phyloP scores from a whole-genome alignment of 2,797 vertebrate genomes.

The Hypotaenidia okinawae region DNA sequence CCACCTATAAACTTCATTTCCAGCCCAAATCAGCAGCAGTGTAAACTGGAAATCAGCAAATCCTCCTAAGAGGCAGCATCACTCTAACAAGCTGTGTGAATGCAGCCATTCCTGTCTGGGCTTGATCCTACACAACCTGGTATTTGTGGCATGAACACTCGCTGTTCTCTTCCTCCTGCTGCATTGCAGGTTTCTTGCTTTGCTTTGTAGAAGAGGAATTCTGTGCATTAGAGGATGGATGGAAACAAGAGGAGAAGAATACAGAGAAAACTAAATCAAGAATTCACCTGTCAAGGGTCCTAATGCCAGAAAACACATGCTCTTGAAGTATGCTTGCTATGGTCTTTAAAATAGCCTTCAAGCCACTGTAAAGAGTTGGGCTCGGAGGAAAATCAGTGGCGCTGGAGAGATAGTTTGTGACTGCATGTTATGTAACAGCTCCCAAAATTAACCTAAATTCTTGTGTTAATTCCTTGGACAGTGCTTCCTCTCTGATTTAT shows the following conservation, averaged over 20 bases:
- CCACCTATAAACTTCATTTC: not conserved
- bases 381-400: constrained; percentile 33
- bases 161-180: not conserved
- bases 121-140: not conserved
- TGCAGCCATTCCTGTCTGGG: not conserved
- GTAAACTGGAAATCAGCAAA: not conserved
- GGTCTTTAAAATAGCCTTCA: constrained; percentile 63
- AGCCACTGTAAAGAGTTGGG: constrained; percentile 49
- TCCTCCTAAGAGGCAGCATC: not conserved
- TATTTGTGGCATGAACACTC: not conserved
- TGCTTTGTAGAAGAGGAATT: not conserved
- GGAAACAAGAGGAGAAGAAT: not conserved
- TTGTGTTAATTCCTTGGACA: not conserved
- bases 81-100: not conserved
- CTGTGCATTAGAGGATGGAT: not conserved
- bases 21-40: not conserved
- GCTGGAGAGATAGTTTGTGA: not conserved
- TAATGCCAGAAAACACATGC: not conserved
- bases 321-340: constrained; percentile 4
- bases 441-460: not conserved
- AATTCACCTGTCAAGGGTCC: not conserved
- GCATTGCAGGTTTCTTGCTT: not conserved
- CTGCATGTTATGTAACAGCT: not conserved
- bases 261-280: not conserved
- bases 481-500: not conserved